A percentile compares a stretch with the other conserved stretches of the same genome.
Conservation (phyloP, 2,888 invertebrate species). For the Tachina fera region DNA sequence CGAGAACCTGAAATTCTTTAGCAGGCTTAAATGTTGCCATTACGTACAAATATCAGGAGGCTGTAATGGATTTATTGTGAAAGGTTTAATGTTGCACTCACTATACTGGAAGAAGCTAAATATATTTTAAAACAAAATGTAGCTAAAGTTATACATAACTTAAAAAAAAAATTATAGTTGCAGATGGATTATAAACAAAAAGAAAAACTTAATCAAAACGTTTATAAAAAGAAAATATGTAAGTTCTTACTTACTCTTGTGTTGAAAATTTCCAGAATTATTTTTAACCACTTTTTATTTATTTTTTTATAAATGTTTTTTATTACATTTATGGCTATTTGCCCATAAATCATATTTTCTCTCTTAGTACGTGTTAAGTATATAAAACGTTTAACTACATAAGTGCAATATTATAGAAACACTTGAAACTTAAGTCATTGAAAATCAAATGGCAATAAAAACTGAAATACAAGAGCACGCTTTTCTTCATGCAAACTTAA, state of each 20-base stretch:
- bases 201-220: neutral
- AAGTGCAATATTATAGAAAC: conserved; percentile 26
- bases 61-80: no score
- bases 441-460: conserved; percentile 54
- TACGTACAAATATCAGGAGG: no score
- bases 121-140: no score
- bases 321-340: neutral
- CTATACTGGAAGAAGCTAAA: no score
- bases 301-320: neutral
- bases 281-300: neutral
- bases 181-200: neutral
- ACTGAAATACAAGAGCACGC: conserved; percentile 2
- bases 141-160: neutral
- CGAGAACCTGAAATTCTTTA: no score
- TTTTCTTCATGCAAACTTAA: neutral
- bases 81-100: no score
- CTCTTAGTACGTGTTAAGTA: conserved; percentile 37
- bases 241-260: neutral
- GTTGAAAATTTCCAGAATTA: neutral
- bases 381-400: conserved; percentile 16
- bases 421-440: conserved; percentile 52
- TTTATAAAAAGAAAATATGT: neutral
- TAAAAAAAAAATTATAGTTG: neutral
- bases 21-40: no score
- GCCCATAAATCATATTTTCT: neutral